phyloP scores from a whole-genome alignment of 2,113 vertebrate species.

The Paedocypris sp. region DNA sequence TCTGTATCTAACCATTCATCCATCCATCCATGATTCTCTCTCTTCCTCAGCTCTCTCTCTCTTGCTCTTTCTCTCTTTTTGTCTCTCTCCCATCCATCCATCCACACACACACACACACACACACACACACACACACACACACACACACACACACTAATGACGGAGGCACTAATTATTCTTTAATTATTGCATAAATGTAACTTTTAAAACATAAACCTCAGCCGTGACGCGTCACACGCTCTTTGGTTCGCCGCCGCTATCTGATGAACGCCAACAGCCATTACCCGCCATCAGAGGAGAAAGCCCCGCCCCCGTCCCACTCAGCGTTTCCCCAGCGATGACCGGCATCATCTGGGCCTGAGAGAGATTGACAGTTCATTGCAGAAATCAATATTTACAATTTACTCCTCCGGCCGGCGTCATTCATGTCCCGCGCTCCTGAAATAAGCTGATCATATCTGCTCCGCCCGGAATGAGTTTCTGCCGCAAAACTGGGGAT shows the following conservation, averaged over 20 bases:
- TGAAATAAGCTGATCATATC: conserved; percentile 99
- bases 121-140: too few species aligned
- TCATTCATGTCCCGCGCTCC: conserved; percentile 93
- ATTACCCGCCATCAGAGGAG: conserved; percentile 77
- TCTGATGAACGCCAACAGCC: conserved; percentile 91
- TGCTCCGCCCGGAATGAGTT: conserved; percentile 90
- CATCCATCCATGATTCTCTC: too few species aligned
- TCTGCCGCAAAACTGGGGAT: conserved; percentile 92
- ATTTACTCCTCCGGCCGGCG: conserved; percentile 99
- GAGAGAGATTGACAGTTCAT: conserved; percentile 92
- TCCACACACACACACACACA: too few species aligned
- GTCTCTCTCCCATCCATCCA: too few species aligned
- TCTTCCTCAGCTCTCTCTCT: too few species aligned
- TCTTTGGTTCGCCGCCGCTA: conserved; percentile 83
- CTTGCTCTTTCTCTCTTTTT: too few species aligned
- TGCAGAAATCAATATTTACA: conserved; percentile 99
- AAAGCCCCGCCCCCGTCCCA: conserved; percentile 84
- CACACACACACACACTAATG: too few species aligned
- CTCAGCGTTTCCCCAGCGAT: conserved; percentile 86
- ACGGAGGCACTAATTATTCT: too few species aligned
- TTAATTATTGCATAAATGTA: too few species aligned
- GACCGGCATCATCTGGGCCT: conserved; percentile 88
- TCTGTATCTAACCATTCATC: too few species aligned
- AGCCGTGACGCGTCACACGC: too few species aligned
- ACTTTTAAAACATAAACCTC: too few species aligned